These are phyloP conservation scores for Heteromurus nitidus DNA, from an alignment of 2,888 invertebrate species.

Conservation along the genomic window DNA sequence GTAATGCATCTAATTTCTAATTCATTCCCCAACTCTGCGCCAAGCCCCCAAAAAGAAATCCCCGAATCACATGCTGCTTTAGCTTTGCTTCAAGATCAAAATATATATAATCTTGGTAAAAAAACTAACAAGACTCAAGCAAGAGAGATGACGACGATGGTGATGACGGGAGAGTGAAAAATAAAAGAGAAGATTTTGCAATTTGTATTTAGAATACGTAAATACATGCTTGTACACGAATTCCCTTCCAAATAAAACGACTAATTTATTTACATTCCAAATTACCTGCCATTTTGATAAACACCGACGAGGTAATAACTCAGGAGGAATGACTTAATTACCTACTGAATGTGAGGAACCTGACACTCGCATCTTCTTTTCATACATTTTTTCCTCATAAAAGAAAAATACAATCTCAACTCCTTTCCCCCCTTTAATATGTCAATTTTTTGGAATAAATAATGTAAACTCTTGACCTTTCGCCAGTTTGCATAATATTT, in stretches of 20 bases:
- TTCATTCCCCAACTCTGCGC: conserved; percentile 13
- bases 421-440: too few relatives aligned
- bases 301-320: conserved; percentile 50
- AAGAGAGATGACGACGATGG: neutral
- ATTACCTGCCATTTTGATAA: conserved; percentile 51
- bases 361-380: neutral
- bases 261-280: conserved; percentile 53
- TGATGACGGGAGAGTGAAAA: neutral
- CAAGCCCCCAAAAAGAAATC: conserved; percentile 8
- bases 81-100: neutral
- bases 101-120: neutral
- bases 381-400: too few relatives aligned
- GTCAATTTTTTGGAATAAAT: too few relatives aligned
- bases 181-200: conserved; percentile 12
- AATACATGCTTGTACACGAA: too few relatives aligned
- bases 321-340: conserved; percentile 52
- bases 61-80: neutral
- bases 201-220: too few relatives aligned
- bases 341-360: conserved; percentile 9
- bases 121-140: neutral
- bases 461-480: too few relatives aligned
- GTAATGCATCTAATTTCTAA: too few relatives aligned
- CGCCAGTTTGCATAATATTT: too few relatives aligned
- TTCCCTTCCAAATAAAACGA: too few relatives aligned
- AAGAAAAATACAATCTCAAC: too few relatives aligned